Percentiles rank a stretch among this genome's conserved stretches.
These are phyloP conservation scores for Paraplagusia blochii DNA, from an alignment of 2,113 vertebrate genomes.

Conservation along the genomic window DNA sequence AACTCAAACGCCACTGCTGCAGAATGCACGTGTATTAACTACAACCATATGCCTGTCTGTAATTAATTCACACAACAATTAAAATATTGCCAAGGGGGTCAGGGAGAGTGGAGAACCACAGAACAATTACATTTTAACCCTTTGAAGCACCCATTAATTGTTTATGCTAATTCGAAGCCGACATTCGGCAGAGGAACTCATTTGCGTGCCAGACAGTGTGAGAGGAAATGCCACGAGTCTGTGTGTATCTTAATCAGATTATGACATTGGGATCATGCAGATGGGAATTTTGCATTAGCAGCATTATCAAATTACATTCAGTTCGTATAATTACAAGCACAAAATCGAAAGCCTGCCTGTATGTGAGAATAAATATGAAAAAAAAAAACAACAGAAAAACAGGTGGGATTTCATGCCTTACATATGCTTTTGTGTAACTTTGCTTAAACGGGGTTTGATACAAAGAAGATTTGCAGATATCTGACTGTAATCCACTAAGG, in stretches of 20 bases:
- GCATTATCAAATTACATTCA: constrained; percentile 70
- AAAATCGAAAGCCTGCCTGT: constrained; percentile 66
- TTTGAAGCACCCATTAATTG: constrained; percentile 49
- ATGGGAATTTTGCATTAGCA: constrained; percentile 66
- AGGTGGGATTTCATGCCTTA: constrained; percentile 56
- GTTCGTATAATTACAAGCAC: constrained; percentile 58
- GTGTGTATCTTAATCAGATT: constrained; percentile 62
- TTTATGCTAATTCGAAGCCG: constrained; percentile 59
- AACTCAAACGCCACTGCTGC: background rate
- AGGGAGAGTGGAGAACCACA: constrained; percentile 11
- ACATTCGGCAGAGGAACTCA: constrained; percentile 28
- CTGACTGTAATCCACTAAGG: constrained; percentile 37
- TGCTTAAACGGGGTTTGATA: constrained; percentile 29
- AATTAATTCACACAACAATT: constrained; percentile 15
- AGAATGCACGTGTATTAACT: constrained; percentile 1
- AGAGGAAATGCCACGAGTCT: constrained; percentile 56
- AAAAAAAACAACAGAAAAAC: constrained; percentile 59
- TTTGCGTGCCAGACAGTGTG: constrained; percentile 38
- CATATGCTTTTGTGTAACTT: constrained; percentile 47
- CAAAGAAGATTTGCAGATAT: constrained; percentile 34
- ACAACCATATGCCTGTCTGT: background rate
- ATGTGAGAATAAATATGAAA: constrained; percentile 67
- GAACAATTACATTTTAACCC: constrained; percentile 20
- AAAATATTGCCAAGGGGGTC: constrained; percentile 17
- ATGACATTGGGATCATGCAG: constrained; percentile 65